Evolutionary conservation across 2,797 vertebrate genomes (phyloP), one percentile per base, ranked within the genome.

Genomic region (Pangasius djambal): DNA sequence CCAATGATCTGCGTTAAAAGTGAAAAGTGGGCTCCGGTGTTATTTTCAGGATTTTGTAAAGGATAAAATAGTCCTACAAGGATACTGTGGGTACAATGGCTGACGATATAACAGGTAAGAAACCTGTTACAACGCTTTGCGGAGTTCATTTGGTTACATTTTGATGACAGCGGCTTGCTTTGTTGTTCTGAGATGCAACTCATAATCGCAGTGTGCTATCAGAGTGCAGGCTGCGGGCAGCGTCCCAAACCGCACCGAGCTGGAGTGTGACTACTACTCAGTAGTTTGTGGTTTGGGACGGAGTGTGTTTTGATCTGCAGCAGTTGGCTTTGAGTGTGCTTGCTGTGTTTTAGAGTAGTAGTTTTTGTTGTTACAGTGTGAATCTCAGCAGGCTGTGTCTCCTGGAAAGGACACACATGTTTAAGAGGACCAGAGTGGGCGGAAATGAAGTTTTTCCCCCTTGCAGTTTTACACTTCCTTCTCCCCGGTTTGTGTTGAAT

Each of bases 81-180:
- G 91, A 94, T 90, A 93, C 90, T 92, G 91, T 91, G 92, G 93
- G 94, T 16, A 94, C 20, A 89, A 96, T 94, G 95, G 94, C 90
- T 25, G 95, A 94, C 88, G 88, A 93, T 0, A 91, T 94, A 90
- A 37, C 94, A 94, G 96, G 96, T 96, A 94, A 93, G 87, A 83
- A 6, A 63, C 52, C 20, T n/a, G 22, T 40, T 5, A 52, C 57
- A 88, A 88, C 61, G 12, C 37, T 15, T 55, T 15, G 0, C 16
- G 75, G 65, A 9, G 59, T 16, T 63, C 3, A 6, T 44, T 28
- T n/a, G 25, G 13, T 63, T 48, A 83, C 82, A 20, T 31, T 83
- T 4, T 63, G 2, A 10, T 37, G 9, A 78, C 75, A 28, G 40
- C 4, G 25, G 15, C 1, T 25, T 28, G 40, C 20, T 59, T 59